phyloP scores from a whole-genome alignment of 2,797 vertebrate genomes.

The Botia almorhae region DNA sequence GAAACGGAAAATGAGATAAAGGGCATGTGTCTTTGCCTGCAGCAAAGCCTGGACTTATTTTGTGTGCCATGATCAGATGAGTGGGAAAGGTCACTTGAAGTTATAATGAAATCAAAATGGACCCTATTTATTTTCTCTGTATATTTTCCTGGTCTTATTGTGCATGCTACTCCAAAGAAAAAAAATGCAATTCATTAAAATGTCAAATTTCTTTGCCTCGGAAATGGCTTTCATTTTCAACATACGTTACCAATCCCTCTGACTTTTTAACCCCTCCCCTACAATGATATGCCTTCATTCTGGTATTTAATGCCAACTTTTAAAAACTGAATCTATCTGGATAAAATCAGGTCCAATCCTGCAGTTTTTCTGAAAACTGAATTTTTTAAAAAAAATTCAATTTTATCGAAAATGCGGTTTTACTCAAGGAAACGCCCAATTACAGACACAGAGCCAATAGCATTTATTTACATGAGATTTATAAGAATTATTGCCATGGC shows the following conservation, averaged over 20 bases:
- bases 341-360: not conserved
- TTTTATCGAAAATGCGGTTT: not conserved
- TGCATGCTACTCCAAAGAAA: not conserved
- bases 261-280: not conserved
- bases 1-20: conserved; percentile 21
- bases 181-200: not conserved
- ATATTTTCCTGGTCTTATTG: not conserved
- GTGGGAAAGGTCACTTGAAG: conserved; percentile 9
- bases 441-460: not conserved
- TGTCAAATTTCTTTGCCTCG: not conserved
- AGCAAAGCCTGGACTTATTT: conserved; percentile 13
- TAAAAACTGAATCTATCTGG: not conserved
- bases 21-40: conserved; percentile 22
- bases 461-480: not conserved
- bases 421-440: not conserved
- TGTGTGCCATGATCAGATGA: conserved; percentile 8
- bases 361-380: not conserved
- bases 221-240: not conserved
- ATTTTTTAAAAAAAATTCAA: no score
- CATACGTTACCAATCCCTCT: not conserved
- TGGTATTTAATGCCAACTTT: not conserved
- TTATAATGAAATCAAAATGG: conserved; percentile 14
- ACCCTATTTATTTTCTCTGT: not conserved
- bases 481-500: not conserved
- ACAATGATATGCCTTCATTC: not conserved